Conservation (phyloP, 2,888 invertebrate species). For the Icerya purchasi region DNA sequence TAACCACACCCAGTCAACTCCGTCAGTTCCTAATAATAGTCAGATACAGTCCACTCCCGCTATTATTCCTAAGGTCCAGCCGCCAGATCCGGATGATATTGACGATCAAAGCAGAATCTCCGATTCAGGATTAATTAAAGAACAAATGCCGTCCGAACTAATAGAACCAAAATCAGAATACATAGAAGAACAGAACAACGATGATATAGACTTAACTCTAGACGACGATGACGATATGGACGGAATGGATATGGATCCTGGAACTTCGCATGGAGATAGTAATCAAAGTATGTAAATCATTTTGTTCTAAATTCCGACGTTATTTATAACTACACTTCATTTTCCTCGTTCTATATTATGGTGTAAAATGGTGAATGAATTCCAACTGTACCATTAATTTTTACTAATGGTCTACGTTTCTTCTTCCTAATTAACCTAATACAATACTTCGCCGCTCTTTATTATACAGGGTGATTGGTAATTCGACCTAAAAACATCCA, state of each 20-base stretch:
- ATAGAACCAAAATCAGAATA: conserved; percentile 54
- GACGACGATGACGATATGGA: conserved; percentile 45
- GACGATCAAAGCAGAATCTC: conserved; percentile 13
- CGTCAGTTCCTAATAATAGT: conserved; percentile 11
- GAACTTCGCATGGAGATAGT: conserved; percentile 34
- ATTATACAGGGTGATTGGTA: too few relatives aligned
- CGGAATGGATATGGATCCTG: conserved; percentile 46
- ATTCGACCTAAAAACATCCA: too few relatives aligned
- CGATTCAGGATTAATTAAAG: conserved; percentile 16
- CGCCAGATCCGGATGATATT: conserved; percentile 13
- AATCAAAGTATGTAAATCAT: conserved; percentile 48
- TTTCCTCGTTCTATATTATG: too few relatives aligned
- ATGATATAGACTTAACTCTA: conserved; percentile 59
- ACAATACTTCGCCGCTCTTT: too few relatives aligned
- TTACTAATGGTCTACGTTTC: too few relatives aligned
- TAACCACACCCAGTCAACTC: conserved; percentile 18
- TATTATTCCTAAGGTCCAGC: conserved; percentile 13
- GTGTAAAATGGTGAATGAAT: too few relatives aligned
- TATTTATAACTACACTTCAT: too few relatives aligned
- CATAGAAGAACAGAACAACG: conserved; percentile 42
- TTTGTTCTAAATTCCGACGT: too few relatives aligned
- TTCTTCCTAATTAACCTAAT: too few relatives aligned
- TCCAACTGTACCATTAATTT: too few relatives aligned
- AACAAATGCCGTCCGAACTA: conserved; percentile 22
- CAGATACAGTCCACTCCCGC: conserved; percentile 17